Conservation (phyloP, 2,888 invertebrate genomes). For the Troides aeacus region DNA sequence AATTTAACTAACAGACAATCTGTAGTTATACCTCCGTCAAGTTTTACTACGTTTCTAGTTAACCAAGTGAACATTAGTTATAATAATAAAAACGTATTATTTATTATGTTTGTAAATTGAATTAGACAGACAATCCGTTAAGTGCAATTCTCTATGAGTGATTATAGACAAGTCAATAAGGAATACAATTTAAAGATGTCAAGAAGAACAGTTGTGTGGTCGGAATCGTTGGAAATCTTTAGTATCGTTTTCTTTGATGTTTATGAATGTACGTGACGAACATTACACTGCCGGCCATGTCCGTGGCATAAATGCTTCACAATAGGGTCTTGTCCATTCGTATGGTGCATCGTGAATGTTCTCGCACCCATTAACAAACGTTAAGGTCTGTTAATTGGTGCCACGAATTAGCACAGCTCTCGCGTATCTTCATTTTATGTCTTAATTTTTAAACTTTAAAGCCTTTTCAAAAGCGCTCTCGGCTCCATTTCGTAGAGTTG, state of each 20-base stretch:
- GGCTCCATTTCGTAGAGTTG: constrained; percentile 37
- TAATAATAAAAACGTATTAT: constrained; percentile 11
- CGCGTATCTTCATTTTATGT: constrained; percentile 58
- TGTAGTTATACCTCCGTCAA: neutral
- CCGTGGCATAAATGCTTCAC: constrained; percentile 59
- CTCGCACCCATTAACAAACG: constrained; percentile 34
- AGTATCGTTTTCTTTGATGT: constrained; percentile 47
- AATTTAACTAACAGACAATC: neutral
- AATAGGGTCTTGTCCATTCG: constrained; percentile 55
- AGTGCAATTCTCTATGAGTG: constrained; percentile 19
- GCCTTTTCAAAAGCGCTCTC: constrained; percentile 41
- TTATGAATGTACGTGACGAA: constrained; percentile 54
- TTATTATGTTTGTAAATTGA: constrained; percentile 20
- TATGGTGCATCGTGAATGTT: constrained; percentile 47
- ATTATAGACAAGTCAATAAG: constrained; percentile 30
- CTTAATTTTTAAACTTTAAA: constrained; percentile 59
- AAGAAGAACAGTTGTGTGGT: constrained; percentile 35
- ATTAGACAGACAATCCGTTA: constrained; percentile 28
- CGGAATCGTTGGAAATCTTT: constrained; percentile 40
- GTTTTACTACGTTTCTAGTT: constrained; percentile 4
- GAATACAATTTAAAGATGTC: constrained; percentile 36
- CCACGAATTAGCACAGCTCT: constrained; percentile 60
- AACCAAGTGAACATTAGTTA: constrained; percentile 8
- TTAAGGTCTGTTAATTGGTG: constrained; percentile 64
- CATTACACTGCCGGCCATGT: constrained; percentile 37